Evolutionary conservation across 2,797 vertebrate species (phyloP), one percentile per base, ranked within the genome.

Genomic region (Tamandua tetradactyla): DNA sequence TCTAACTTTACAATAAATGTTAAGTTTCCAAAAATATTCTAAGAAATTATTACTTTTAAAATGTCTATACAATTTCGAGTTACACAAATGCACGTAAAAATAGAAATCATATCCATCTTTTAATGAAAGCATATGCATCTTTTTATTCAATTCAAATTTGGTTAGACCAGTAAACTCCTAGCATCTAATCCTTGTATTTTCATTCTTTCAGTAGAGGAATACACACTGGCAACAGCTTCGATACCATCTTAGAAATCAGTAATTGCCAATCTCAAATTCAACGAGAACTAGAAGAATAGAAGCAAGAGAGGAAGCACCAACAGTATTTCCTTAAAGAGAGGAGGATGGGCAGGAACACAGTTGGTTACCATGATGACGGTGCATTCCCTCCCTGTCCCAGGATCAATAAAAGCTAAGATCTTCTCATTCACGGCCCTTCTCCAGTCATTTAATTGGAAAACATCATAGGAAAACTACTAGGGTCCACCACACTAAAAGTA

Each of bases 51-150:
- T 78, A 66, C 62, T 57, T 84, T 47, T 61, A 94, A 80, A 9
- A 88, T 66, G 59, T 32, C 15, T 44, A 88, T 2, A 61, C 4
- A 95, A 75, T 82, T 23, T 25, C n/a, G 13, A 88, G 62, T 93
- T 66, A 87, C 6, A 94, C 72, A 89, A 93, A 89, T 72, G 25
- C 35, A 92, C 20, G 20, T 75, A 78, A 61, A 88, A 85, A 35
- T 15, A 88, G 32, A 62, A 95, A 78, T 81, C 32, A 30, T 22
- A 91, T 9, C 11, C 7, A 18, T 20, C 7, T 57, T 87, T 12
- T 10, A 62, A 7, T 57, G 75, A 76, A 62, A 85, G 4, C 32
- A n/a, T n/a, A n/a, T 85, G 0, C 61, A 62, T 17, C 30, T 94
- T 69, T 62, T 23, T 66, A 59, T 42, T 82, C 27, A 88, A 80